Percentiles rank a stretch among this genome's conserved stretches.
Conservation (phyloP, 2,113 vertebrate genomes). For the Noctilio leporinus region DNA sequence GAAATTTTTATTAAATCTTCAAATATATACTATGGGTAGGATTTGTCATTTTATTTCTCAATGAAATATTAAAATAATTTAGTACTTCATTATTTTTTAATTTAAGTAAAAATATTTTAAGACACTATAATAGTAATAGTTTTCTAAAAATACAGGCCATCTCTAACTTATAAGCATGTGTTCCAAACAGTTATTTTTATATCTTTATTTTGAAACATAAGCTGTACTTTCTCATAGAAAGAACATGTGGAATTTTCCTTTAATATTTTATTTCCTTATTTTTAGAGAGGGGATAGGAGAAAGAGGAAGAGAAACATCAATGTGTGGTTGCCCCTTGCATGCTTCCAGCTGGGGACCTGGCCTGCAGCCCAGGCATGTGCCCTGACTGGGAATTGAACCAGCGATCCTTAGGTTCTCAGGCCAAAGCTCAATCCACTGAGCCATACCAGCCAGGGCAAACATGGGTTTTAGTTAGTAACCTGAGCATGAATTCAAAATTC, state of each 20-base stretch:
- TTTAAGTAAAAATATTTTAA: background rate
- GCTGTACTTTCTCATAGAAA: background rate
- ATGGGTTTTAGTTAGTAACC: background rate
- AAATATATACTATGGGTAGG: background rate
- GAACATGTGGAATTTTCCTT: too few species aligned
- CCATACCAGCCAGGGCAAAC: too few species aligned
- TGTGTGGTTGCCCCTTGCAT: too few species aligned
- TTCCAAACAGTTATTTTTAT: background rate
- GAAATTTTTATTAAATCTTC: background rate
- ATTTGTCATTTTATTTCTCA: conserved; percentile 5
- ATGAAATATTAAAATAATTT: background rate
- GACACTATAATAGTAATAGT: background rate
- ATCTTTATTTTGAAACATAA: background rate
- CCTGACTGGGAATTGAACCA: too few species aligned
- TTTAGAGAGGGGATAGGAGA: too few species aligned
- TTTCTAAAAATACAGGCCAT: background rate
- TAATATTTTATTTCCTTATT: too few species aligned
- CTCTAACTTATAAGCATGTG: background rate
- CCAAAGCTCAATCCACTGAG: too few species aligned
- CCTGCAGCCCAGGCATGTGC: too few species aligned
- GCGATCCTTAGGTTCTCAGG: too few species aligned
- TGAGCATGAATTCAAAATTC: background rate
- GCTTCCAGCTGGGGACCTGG: too few species aligned
- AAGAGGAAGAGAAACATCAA: too few species aligned
- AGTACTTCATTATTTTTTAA: background rate